Conservation (phyloP, 2,888 invertebrate genomes). For the Papilio demoleus region DNA sequence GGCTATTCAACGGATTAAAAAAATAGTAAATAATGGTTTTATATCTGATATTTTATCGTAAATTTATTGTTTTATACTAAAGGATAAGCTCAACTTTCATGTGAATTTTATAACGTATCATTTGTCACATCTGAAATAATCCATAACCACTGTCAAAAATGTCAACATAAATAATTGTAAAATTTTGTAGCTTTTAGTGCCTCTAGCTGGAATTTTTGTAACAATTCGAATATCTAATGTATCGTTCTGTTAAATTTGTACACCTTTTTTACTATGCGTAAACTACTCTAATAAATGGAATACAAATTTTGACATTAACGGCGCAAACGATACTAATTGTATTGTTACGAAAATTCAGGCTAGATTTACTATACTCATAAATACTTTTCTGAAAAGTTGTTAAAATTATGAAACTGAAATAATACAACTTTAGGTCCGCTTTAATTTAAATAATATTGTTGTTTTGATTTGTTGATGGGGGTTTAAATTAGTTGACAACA, state of each 20-base stretch:
- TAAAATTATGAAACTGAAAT: constrained; percentile 41
- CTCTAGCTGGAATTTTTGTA: no score
- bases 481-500: no score
- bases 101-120: neutral
- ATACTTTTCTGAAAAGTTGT: constrained; percentile 43
- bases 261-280: no score
- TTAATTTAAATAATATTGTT: constrained; percentile 18
- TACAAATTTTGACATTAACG: no score
- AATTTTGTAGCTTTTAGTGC: constrained; percentile 38
- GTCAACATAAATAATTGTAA: constrained; percentile 22
- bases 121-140: neutral
- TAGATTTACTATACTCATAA: no score
- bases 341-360: no score
- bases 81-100: neutral
- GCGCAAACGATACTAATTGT: no score
- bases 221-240: no score
- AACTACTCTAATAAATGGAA: no score
- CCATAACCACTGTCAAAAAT: constrained; percentile 12
- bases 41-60: neutral
- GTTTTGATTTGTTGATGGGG: no score
- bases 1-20: neutral
- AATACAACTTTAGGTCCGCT: constrained; percentile 35
- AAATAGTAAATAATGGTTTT: neutral
- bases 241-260: no score
- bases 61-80: neutral